phyloP scores from a whole-genome alignment of 2,113 vertebrate genomes.

The Hippocampus barbouri region DNA sequence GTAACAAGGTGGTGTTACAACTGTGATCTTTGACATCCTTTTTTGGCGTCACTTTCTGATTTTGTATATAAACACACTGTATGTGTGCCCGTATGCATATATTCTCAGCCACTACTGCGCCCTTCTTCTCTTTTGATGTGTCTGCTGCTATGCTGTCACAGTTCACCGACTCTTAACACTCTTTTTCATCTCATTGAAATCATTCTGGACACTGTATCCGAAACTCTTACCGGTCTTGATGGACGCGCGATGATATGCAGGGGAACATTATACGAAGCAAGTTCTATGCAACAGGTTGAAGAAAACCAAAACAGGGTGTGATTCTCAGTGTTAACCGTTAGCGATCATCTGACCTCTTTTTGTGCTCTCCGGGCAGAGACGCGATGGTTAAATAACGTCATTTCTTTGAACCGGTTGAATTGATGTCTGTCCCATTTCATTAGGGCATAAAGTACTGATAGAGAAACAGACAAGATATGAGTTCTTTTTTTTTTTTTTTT shows the following conservation, averaged over 20 bases:
- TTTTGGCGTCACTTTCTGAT: slow-evolving; percentile 67
- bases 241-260: slow-evolving; percentile 3
- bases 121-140: slow-evolving; percentile 22
- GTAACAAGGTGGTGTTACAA: slow-evolving; percentile 61
- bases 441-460: not conserved
- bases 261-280: slow-evolving; percentile 16
- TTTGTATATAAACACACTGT: slow-evolving; percentile 72
- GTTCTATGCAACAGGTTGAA: slow-evolving; percentile 46
- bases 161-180: not conserved
- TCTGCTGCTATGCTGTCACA: slow-evolving; percentile 58
- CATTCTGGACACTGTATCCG: slow-evolving; percentile 12
- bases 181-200: not conserved
- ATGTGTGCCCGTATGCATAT: slow-evolving; percentile 61
- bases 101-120: slow-evolving; percentile 40
- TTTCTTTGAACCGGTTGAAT: not conserved
- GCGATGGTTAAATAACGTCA: not conserved
- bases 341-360: not conserved
- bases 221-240: not conserved
- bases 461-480: not conserved
- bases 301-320: slow-evolving; percentile 33
- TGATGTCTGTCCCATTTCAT: not conserved
- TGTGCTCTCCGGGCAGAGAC: not conserved
- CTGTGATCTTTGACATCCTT: slow-evolving; percentile 71
- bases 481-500: not conserved
- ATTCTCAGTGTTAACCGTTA: not conserved